Conservation (phyloP, 2,113 vertebrate genomes). For the Notothenia rossii region DNA sequence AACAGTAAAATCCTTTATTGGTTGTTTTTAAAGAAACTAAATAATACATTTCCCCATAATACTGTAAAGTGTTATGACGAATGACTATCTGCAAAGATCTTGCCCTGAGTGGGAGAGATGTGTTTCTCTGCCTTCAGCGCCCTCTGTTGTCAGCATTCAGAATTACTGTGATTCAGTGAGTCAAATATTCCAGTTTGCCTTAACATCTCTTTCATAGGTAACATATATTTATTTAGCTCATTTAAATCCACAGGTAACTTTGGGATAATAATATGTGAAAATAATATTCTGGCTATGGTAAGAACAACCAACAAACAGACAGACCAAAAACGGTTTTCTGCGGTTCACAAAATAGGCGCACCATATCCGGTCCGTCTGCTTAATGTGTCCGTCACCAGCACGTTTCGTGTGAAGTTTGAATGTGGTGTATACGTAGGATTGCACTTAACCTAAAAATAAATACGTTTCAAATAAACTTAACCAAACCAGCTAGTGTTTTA, state of each 20-base stretch:
- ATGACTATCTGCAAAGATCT: no score
- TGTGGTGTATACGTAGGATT: not conserved
- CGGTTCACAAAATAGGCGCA: not conserved
- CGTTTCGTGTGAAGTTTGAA: slow-evolving; percentile 21
- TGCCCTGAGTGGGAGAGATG: no score
- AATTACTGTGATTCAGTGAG: not conserved
- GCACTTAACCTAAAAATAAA: not conserved
- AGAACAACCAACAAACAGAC: not conserved
- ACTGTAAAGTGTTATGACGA: no score
- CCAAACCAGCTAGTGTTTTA: not conserved
- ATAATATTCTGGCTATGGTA: not conserved
- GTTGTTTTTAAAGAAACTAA: no score
- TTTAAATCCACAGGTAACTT: rapidly evolving
- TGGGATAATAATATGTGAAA: not conserved
- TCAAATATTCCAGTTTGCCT: not conserved
- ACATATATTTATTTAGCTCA: not conserved
- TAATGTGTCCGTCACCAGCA: slow-evolving; percentile 42
- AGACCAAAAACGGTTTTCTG: not conserved
- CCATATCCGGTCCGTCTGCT: slow-evolving; percentile 54
- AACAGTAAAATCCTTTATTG: no score
- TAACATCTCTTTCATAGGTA: not conserved
- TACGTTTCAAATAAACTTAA: not conserved
- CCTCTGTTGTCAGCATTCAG: slow-evolving; percentile 14
- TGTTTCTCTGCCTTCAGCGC: not conserved
- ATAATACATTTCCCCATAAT: no score